These are phyloP conservation scores for Osmerus eperlanus DNA, from an alignment of 2,113 vertebrate species.

Conservation along the genomic window DNA sequence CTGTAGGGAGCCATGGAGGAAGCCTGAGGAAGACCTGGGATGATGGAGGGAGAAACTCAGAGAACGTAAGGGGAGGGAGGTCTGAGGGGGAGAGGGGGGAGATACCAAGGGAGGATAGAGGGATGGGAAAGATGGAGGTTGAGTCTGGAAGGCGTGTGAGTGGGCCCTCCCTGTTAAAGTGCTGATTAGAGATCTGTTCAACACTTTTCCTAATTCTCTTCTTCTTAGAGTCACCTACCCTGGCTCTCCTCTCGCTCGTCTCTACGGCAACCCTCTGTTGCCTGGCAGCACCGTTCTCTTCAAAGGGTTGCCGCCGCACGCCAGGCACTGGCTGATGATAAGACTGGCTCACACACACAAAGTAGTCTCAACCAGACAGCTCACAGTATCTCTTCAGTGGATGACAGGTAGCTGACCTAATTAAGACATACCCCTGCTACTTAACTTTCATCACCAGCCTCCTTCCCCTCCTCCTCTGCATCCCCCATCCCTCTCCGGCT, in stretches of 20 bases:
- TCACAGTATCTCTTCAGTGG: neutral
- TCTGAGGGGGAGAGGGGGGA: neutral
- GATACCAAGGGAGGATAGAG: neutral
- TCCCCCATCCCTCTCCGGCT: too few species aligned
- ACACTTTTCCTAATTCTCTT: neutral
- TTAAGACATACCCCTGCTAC: neutral
- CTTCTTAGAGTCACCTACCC: neutral
- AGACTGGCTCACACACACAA: neutral
- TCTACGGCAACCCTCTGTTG: constrained; percentile 1
- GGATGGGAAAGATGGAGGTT: neutral
- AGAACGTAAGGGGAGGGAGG: neutral
- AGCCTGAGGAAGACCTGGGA: too few species aligned
- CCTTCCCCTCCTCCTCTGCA: neutral
- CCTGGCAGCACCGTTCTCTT: neutral
- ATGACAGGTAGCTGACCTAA: constrained; percentile 10
- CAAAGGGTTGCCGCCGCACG: neutral
- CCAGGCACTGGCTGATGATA: neutral
- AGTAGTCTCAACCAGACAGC: neutral
- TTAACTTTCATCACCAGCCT: neutral
- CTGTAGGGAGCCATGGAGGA: too few species aligned
- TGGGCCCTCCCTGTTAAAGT: neutral
- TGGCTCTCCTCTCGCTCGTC: too few species aligned
- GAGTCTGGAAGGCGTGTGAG: neutral
- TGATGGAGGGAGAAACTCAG: too few species aligned
- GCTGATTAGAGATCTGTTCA: neutral